These are phyloP conservation scores for Thalassoma bifasciatum DNA, from an alignment of 2,113 vertebrate species.

Conservation along the genomic window DNA sequence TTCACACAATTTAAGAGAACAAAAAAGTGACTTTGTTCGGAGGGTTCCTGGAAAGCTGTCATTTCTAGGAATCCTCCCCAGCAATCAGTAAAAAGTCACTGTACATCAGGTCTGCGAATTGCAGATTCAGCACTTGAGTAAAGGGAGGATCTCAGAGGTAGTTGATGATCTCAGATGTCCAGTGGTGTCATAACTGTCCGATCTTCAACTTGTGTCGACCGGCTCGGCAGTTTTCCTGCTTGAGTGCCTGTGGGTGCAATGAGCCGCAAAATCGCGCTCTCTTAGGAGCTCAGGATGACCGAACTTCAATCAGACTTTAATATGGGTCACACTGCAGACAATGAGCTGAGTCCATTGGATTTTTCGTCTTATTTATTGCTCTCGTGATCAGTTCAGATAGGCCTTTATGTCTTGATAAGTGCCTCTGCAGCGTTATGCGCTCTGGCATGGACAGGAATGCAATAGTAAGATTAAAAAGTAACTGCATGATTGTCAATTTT, in stretches of 20 bases:
- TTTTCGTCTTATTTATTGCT: not conserved
- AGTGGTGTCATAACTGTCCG: conserved; percentile 5
- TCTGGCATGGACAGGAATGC: not conserved
- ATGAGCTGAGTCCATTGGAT: not conserved
- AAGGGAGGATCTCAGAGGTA: not conserved
- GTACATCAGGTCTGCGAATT: not conserved
- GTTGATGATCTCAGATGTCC: not conserved
- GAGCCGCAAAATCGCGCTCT: conserved; percentile 34
- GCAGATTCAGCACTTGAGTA: not conserved
- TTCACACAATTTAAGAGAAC: not conserved
- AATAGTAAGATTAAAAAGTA: conserved; percentile 1
- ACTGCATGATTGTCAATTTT: too few relatives aligned
- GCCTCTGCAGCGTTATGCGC: not conserved
- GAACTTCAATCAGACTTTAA: conserved; percentile 24
- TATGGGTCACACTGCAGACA: not conserved
- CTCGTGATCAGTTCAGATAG: not conserved
- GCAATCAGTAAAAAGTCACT: not conserved
- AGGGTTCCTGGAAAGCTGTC: not conserved
- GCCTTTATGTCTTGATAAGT: not conserved
- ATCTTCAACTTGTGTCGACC: conserved; percentile 31
- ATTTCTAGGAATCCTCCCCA: not conserved
- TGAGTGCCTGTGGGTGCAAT: conserved; percentile 14
- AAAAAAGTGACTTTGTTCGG: not conserved
- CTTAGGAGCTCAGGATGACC: not conserved
- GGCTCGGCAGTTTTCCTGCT: conserved; percentile 1